Evolutionary conservation across 53 echinoderm and acorn worm genomes (phyloP).

Genomic region (Echinometra lucunter): DNA sequence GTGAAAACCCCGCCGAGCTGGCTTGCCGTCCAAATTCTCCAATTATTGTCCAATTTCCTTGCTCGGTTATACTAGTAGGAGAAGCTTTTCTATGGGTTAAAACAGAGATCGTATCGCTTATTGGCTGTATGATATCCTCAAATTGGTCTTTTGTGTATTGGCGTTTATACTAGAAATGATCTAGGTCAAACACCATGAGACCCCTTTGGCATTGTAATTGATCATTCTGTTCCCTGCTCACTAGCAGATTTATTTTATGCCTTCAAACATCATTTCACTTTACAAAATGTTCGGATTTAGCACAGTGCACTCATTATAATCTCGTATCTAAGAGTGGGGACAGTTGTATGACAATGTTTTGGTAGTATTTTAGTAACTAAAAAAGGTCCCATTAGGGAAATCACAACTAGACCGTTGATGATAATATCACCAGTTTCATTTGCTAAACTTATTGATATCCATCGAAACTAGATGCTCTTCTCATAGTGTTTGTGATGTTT

Average conservation of each 20-base stretch:
- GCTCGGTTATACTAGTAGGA: neutral
- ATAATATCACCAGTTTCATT: too few species aligned
- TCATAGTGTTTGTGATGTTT: too few species aligned
- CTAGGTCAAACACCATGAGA: slow-evolving; percentile 37
- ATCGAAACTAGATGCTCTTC: too few species aligned
- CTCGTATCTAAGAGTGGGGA: too few species aligned
- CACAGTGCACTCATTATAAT: too few species aligned
- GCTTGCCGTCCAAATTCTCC: slow-evolving; percentile 26
- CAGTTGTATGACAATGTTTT: too few species aligned
- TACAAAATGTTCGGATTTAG: neutral
- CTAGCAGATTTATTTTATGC: neutral
- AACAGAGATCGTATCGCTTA: neutral
- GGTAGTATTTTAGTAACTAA: too few species aligned
- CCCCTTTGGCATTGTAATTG: slow-evolving; percentile 18
- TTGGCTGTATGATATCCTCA: slow-evolving; percentile 1
- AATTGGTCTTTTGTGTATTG: slow-evolving; percentile 20
- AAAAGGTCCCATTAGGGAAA: too few species aligned
- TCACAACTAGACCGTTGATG: too few species aligned
- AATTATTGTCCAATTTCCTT: slow-evolving; percentile 26
- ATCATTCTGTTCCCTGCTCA: neutral
- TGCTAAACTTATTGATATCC: too few species aligned
- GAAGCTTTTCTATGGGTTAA: slow-evolving; percentile 1
- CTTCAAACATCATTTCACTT: neutral
- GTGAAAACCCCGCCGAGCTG: slow-evolving; percentile 28
- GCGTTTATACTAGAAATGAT: neutral